Base-by-base conservation (phyloP, 2,888 invertebrate genomes). In the Oscheius sp. region DNA sequence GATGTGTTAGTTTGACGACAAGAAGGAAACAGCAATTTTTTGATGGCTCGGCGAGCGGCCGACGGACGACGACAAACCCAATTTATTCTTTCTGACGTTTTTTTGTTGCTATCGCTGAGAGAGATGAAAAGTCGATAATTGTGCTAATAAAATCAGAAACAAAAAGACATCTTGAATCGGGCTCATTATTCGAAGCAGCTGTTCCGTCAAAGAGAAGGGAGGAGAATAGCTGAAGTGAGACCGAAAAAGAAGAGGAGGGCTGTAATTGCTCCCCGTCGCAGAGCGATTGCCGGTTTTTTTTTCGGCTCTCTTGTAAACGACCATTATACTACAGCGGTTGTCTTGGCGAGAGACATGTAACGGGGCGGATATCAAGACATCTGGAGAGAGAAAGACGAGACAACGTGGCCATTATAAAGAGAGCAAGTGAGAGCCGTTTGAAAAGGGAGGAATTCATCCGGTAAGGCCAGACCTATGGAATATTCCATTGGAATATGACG, bases 11-110 rank as follows among this genome's bases (percentile, higher is more conserved):
- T 41, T 4, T 24, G 24, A 47, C 20, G 22, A 20, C 20, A 17
- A 32, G 54, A 24, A 54, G 36, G 36, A 20, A 36, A 32, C 36
- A 33, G 54, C 14, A 30, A n/a, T n/a, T n/a, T n/a, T n/a, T n/a
- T n/a, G n/a, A n/a, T n/a, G n/a, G n/a, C n/a, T n/a, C n/a, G n/a
- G n/a, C n/a, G n/a, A n/a, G 54, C n/a, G 8, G n/a, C 33, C 20
- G 9, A 8, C 33, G 54, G 54, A n/a, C 33, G 14, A n/a, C 33
- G 54, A 17, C 54, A 54, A 54, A 54, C 54, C 54, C 54, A 54
- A 54, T 54, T 54, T 54, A 20, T n/a, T 54, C 33, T n/a, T 9
- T 30, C 51, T 5, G 36, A 36, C 36, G 14, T 36, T 36, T 36
- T 36, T n/a, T n/a, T n/a, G n/a, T n/a, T n/a, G n/a, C n/a, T n/a